Conservation (phyloP, 2,888 invertebrate species). For the Nephrotoma guestfalica region DNA sequence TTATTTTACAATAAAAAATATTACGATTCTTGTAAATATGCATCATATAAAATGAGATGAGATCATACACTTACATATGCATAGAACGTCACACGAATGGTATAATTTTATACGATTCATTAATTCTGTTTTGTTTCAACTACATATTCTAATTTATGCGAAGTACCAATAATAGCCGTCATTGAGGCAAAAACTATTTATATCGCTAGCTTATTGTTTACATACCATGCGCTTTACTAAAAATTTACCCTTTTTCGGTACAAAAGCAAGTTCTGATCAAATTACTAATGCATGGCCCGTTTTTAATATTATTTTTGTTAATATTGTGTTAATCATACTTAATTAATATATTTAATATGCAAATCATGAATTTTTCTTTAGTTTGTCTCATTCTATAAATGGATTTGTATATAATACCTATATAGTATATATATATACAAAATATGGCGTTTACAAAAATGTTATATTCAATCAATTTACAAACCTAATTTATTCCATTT, state of each 20-base stretch:
- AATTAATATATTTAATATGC: background rate
- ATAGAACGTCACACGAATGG: background rate
- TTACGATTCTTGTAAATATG: background rate
- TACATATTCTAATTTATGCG: background rate
- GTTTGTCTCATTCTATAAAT: background rate
- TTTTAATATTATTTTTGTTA: background rate
- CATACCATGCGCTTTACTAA: background rate
- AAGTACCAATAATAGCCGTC: background rate
- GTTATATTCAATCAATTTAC: background rate
- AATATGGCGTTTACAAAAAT: background rate
- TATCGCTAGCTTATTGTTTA: background rate
- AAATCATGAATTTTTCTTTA: background rate
- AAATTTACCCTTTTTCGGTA: background rate
- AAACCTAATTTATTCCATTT: slow-evolving; percentile 21
- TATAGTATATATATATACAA: background rate
- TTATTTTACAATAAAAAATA: background rate
- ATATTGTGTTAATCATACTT: background rate
- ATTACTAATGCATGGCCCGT: background rate
- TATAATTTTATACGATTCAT: background rate
- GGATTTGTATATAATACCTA: background rate
- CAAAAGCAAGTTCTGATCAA: background rate
- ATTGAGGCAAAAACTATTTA: background rate
- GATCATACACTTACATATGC: background rate
- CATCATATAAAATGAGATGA: background rate
- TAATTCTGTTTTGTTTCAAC: background rate